phyloP scores from a whole-genome alignment of 2,797 vertebrate species.

The Eptatretus atami region DNA sequence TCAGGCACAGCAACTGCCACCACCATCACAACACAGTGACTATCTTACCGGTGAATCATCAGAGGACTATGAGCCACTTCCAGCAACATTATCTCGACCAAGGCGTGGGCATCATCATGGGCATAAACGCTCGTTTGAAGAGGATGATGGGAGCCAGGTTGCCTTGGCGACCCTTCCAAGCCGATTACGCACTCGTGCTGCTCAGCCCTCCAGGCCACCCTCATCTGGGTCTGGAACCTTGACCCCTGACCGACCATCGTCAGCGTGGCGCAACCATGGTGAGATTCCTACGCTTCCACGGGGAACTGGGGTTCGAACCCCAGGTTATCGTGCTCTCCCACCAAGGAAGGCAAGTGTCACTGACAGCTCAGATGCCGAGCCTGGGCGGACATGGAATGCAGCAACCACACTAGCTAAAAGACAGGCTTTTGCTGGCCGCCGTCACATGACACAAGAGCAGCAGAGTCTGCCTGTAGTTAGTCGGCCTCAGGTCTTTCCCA shows the following conservation, averaged over 20 bases:
- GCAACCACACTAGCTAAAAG: background rate
- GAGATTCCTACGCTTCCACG: background rate
- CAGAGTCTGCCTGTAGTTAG: background rate
- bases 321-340: too few species aligned
- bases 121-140: background rate
- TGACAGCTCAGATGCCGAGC: too few species aligned
- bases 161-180: background rate
- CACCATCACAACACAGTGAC: too few species aligned
- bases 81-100: background rate
- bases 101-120: background rate
- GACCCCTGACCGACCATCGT: background rate
- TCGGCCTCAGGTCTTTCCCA: too few species aligned
- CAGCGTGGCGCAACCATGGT: background rate
- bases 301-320: too few species aligned
- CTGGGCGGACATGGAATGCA: background rate
- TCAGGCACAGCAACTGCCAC: too few species aligned
- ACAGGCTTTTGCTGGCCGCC: conserved; percentile 1
- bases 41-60: background rate
- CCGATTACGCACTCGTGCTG: background rate
- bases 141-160: background rate
- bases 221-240: background rate
- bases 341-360: too few species aligned
- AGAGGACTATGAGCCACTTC: background rate
- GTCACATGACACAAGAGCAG: conserved; percentile 4
- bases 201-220: background rate